phyloP scores from a whole-genome alignment of 2,888 invertebrate species.

The Chaitophorus viminalis region DNA sequence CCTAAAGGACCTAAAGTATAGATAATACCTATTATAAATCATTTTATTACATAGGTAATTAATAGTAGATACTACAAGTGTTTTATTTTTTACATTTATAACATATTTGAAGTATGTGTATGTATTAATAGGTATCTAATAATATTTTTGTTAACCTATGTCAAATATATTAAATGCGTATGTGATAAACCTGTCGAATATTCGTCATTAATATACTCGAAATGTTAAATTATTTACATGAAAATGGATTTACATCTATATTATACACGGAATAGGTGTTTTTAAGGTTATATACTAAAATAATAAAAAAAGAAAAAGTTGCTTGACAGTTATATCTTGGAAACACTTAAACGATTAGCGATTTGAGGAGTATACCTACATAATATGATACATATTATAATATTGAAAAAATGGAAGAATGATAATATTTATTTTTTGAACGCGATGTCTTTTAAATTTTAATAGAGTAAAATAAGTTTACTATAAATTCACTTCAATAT shows the following conservation, averaged over 20 bases:
- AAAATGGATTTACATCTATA: neutral
- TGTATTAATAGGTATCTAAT: too few relatives aligned
- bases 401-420: neutral
- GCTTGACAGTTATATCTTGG: constrained; percentile 31
- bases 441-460: neutral
- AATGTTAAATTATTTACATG: constrained; percentile 13
- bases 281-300: neutral
- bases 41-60: too few relatives aligned
- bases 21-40: too few relatives aligned
- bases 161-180: neutral
- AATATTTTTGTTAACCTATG: neutral
- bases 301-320: neutral
- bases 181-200: constrained; percentile 20
- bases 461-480: neutral
- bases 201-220: constrained; percentile 3
- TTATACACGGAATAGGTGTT: neutral
- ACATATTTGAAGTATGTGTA: too few relatives aligned
- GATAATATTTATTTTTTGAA: neutral
- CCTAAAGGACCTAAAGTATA: too few relatives aligned
- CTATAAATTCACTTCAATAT: neutral
- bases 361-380: neutral
- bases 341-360: neutral
- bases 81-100: neutral
- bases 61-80: too few relatives aligned
- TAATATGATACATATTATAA: too few relatives aligned